Conservation (phyloP, 2,888 invertebrate species). For the Unio delphinus region DNA sequence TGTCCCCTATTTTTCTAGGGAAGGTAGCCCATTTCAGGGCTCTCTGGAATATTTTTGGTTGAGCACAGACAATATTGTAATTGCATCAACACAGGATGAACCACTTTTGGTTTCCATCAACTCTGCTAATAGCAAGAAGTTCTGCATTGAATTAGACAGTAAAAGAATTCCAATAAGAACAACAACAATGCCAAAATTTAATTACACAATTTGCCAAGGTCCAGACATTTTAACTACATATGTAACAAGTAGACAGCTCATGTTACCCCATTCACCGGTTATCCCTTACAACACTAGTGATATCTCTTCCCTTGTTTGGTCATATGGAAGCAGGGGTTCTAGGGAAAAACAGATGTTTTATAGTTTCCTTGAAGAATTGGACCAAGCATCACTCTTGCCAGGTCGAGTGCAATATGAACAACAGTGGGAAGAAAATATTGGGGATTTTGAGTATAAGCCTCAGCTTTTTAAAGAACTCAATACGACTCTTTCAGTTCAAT, state of each 20-base stretch:
- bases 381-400: constrained; percentile 35
- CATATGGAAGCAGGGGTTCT: constrained; percentile 17
- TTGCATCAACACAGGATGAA: constrained; percentile 31
- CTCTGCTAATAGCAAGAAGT: constrained; percentile 21
- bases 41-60: constrained; percentile 42
- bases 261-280: constrained; percentile 20
- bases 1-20: constrained; percentile 27
- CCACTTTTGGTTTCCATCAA: constrained; percentile 37
- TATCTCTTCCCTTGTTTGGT: constrained; percentile 31
- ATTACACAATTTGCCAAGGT: constrained; percentile 43
- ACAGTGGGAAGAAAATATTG: constrained; percentile 90
- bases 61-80: constrained; percentile 33
- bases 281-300: constrained; percentile 18
- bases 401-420: constrained; percentile 79
- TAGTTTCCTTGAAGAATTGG: constrained; percentile 38
- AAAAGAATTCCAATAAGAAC: constrained; percentile 12
- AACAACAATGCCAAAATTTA: constrained; percentile 7
- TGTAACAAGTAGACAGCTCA: constrained; percentile 24
- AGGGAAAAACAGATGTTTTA: constrained; percentile 18
- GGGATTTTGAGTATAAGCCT: constrained; percentile 76
- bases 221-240: constrained; percentile 35
- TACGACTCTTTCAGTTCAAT: constrained; percentile 22
- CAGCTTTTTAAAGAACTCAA: constrained; percentile 16
- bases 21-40: constrained; percentile 23
- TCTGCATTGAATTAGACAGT: constrained; percentile 36